Conservation (phyloP, 2,888 invertebrate species). For the Isotomurus palustris region DNA sequence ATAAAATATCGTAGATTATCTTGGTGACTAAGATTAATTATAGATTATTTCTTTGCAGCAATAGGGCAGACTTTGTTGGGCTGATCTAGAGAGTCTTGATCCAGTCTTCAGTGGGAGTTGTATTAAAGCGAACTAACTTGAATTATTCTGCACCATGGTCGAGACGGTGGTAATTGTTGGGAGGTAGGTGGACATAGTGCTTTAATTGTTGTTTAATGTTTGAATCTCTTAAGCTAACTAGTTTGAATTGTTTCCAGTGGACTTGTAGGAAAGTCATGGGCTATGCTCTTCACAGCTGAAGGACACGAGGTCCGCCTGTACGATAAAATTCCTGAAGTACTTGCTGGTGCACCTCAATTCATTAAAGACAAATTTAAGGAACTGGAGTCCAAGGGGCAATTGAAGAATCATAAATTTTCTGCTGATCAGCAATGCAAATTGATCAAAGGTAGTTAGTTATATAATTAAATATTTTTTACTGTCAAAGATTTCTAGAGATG, state of each 20-base stretch:
- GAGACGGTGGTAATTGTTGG: conserved; percentile 39
- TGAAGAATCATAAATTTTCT: conserved; percentile 60
- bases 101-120: too few relatives aligned
- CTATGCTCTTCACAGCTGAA: conserved; percentile 90
- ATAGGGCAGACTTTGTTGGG: too few relatives aligned
- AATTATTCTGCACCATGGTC: too few relatives aligned
- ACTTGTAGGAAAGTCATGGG: conserved; percentile 92
- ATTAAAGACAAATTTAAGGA: conserved; percentile 67
- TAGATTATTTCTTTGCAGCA: too few relatives aligned
- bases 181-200: conserved; percentile 20
- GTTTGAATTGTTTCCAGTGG: conserved; percentile 63
- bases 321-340: conserved; percentile 73
- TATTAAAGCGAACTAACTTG: too few relatives aligned
- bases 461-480: too few relatives aligned
- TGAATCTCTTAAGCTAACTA: neutral
- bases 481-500: too few relatives aligned
- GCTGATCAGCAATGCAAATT: conserved; percentile 70
- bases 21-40: too few relatives aligned
- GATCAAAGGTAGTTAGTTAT: conserved; percentile 73
- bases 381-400: conserved; percentile 65
- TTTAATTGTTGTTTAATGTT: neutral
- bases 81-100: too few relatives aligned
- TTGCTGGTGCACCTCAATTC: conserved; percentile 67
- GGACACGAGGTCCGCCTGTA: conserved; percentile 84
- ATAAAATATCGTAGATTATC: too few relatives aligned